Percentiles rank a stretch among this genome's conserved stretches.
Conservation (phyloP, 2,113 vertebrate genomes). For the Larimichthys polyactis region DNA sequence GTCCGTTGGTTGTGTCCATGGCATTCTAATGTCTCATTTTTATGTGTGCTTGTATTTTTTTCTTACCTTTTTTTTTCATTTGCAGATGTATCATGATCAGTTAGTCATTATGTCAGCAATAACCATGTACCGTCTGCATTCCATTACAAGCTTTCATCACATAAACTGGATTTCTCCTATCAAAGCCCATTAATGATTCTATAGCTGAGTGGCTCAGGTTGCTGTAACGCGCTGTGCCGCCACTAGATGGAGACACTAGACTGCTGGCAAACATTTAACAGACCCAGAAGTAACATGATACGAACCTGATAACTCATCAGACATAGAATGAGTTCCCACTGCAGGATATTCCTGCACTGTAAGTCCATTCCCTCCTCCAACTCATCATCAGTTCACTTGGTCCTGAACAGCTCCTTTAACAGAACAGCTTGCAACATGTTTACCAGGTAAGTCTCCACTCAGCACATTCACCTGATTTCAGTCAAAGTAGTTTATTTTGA, state of each 20-base stretch:
- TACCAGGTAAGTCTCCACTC: conserved; percentile 42
- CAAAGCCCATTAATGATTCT: background rate
- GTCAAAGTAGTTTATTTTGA: background rate
- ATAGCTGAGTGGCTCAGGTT: background rate
- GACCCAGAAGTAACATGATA: background rate
- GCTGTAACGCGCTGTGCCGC: conserved; percentile 30
- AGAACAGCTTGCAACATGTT: conserved; percentile 17
- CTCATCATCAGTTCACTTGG: background rate
- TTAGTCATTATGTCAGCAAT: conserved; percentile 16
- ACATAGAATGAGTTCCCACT: background rate
- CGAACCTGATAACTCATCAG: background rate
- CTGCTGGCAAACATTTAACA: background rate
- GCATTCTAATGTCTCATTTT: conserved; percentile 64
- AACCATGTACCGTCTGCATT: conserved; percentile 16
- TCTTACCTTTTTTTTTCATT: background rate
- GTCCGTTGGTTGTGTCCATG: conserved; percentile 75
- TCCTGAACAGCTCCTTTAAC: conserved; percentile 19
- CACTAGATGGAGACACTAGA: conserved; percentile 72
- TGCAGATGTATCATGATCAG: conserved; percentile 30
- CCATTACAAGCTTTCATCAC: conserved; percentile 50
- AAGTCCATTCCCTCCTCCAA: background rate
- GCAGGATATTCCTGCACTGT: background rate
- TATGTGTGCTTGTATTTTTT: conserved; percentile 57
- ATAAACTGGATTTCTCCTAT: background rate
- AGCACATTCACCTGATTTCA: background rate